Percentiles rank a stretch among this genome's conserved stretches.
Evolutionary conservation across 1,140 invertebrate genomes (phyloP).

Genomic region (Xylocopa sonorina): DNA sequence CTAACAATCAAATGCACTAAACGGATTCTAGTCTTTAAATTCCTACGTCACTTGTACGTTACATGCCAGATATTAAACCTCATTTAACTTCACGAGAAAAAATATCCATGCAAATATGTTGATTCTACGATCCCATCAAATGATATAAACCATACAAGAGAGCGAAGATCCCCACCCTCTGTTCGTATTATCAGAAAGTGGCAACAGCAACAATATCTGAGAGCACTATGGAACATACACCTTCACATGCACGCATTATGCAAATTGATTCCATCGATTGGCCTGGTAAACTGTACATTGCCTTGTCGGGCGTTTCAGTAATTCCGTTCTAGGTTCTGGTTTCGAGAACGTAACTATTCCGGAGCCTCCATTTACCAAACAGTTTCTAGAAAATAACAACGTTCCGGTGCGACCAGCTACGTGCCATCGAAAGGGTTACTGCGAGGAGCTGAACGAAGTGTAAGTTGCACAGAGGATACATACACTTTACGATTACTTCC

Average conservation of each 20-base stretch:
- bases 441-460: neutral
- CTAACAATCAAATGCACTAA: neutral
- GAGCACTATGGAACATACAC: constrained; percentile 59
- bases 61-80: neutral
- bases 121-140: neutral
- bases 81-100: neutral
- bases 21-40: neutral
- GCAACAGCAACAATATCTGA: constrained; percentile 43
- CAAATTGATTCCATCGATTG: constrained; percentile 75
- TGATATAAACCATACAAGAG: neutral
- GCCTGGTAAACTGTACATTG: constrained; percentile 44
- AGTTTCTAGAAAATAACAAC: constrained; percentile 53
- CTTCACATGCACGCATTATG: constrained; percentile 70
- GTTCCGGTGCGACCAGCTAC: neutral
- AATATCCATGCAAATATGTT: neutral
- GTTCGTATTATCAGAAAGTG: constrained; percentile 32
- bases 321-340: constrained; percentile 28
- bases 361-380: constrained; percentile 31
- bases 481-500: constrained; percentile 23
- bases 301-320: constrained; percentile 66
- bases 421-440: constrained; percentile 25
- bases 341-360: constrained; percentile 9
- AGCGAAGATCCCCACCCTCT: neutral
- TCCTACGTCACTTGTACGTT: neutral
- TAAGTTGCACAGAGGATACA: neutral